Conservation (phyloP, 1,140 invertebrate species). For the Achroia grisella region DNA sequence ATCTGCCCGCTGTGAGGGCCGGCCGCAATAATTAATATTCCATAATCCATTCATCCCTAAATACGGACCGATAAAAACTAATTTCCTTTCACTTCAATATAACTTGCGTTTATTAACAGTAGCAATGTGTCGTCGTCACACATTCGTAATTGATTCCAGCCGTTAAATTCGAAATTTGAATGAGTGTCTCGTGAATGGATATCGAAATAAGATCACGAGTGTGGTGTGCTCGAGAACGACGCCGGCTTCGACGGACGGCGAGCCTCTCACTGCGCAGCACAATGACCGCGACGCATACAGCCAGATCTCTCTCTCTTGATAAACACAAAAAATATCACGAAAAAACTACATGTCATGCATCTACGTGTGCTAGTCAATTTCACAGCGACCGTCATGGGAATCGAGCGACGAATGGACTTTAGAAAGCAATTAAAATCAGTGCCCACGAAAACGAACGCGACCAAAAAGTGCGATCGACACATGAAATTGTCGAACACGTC, state of each 20-base stretch:
- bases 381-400: slow-evolving; percentile 66
- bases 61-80: slow-evolving; percentile 8
- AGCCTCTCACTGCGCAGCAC: slow-evolving; percentile 39
- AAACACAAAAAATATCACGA: slow-evolving; percentile 58
- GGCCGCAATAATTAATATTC: slow-evolving; percentile 60
- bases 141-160: slow-evolving; percentile 56
- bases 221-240: slow-evolving; percentile 29
- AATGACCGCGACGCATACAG: slow-evolving; percentile 50
- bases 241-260: not conserved
- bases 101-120: slow-evolving; percentile 31
- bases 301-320: slow-evolving; percentile 60
- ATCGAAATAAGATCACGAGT: slow-evolving; percentile 60
- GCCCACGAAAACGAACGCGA: slow-evolving; percentile 37
- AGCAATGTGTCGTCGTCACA: slow-evolving; percentile 56
- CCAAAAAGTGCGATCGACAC: slow-evolving; percentile 51
- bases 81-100: slow-evolving; percentile 46
- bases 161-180: slow-evolving; percentile 65
- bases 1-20: slow-evolving; percentile 51
- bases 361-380: slow-evolving; percentile 68
- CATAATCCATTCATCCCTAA: slow-evolving; percentile 59
- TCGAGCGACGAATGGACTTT: slow-evolving; percentile 57
- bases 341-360: slow-evolving; percentile 71
- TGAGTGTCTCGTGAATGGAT: slow-evolving; percentile 55
- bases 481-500: slow-evolving; percentile 40
- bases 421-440: slow-evolving; percentile 69